Evolutionary conservation across 2,797 vertebrate species (phyloP).

Genomic region (Cossypha polioptera): DNA sequence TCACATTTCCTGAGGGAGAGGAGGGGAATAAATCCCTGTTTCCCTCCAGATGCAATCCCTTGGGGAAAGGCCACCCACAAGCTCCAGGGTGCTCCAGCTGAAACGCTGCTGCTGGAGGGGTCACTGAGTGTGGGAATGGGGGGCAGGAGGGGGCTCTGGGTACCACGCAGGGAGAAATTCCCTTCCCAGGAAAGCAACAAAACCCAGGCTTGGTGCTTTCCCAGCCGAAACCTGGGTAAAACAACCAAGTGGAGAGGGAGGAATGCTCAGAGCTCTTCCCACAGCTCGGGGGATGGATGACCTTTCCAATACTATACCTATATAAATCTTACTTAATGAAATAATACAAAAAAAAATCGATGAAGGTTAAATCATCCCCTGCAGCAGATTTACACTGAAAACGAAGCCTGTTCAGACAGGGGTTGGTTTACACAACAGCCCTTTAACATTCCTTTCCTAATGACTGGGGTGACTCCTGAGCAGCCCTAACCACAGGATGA

Average conservation of each 20-base stretch:
- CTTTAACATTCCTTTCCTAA: slow-evolving; percentile 38
- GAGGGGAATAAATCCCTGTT: not conserved
- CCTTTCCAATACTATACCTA: slow-evolving; percentile 72
- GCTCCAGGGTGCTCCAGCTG: not conserved
- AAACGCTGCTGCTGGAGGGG: not conserved
- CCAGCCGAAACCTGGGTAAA: not conserved
- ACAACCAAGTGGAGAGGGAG: not conserved
- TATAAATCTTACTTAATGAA: slow-evolving; percentile 81
- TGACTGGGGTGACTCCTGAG: not conserved
- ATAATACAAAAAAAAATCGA: slow-evolving; percentile 61
- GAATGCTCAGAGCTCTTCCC: slow-evolving; percentile 56
- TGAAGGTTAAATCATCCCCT: slow-evolving; percentile 74
- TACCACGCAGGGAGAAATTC: slow-evolving; percentile 14
- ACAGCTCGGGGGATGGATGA: slow-evolving; percentile 61
- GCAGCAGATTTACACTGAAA: slow-evolving; percentile 65
- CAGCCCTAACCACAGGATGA: not conserved
- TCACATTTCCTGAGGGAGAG: fast-evolving
- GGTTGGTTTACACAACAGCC: slow-evolving; percentile 31
- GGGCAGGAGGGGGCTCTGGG: not conserved
- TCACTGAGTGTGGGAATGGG: not conserved
- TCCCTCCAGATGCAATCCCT: not conserved
- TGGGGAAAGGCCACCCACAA: not conserved
- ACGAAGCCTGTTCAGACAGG: slow-evolving; percentile 38
- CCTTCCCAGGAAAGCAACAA: not conserved
- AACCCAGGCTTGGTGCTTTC: not conserved